These are phyloP conservation scores for Lasiurus borealis DNA, from an alignment of 2,113 vertebrate genomes.

Conservation along the genomic window DNA sequence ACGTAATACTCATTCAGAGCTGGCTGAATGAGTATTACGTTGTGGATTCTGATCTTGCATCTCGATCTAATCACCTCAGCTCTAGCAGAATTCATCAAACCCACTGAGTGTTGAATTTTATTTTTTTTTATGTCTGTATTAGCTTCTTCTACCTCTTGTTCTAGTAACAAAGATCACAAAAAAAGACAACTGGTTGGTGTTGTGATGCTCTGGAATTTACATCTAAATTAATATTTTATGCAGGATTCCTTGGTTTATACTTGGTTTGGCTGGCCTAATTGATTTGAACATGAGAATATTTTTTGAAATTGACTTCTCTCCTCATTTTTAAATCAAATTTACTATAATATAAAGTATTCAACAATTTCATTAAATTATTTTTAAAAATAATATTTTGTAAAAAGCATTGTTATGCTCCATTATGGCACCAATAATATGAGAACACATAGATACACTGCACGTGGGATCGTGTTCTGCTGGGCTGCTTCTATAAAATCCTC, in stretches of 20 bases:
- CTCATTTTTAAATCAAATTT: not conserved
- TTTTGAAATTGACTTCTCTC: not conserved
- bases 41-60: not conserved
- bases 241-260: not conserved
- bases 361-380: not conserved
- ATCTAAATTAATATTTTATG: not conserved
- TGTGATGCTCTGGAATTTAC: not conserved
- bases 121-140: not conserved
- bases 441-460: not conserved
- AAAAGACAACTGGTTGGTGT: not conserved
- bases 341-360: not conserved
- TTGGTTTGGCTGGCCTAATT: not conserved
- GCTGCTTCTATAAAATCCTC: not conserved
- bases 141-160: not conserved
- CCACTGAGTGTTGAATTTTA: conserved; percentile 44
- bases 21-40: not conserved
- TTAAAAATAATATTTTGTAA: not conserved
- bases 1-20: not conserved
- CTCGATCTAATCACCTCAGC: conserved; percentile 58
- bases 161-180: conserved; percentile 5
- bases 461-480: not conserved
- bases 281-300: not conserved
- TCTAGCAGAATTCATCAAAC: not conserved
- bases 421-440: not conserved
- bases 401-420: not conserved